Base-by-base conservation (phyloP, 2,113 vertebrate genomes). In the Mastomys natalensis region DNA sequence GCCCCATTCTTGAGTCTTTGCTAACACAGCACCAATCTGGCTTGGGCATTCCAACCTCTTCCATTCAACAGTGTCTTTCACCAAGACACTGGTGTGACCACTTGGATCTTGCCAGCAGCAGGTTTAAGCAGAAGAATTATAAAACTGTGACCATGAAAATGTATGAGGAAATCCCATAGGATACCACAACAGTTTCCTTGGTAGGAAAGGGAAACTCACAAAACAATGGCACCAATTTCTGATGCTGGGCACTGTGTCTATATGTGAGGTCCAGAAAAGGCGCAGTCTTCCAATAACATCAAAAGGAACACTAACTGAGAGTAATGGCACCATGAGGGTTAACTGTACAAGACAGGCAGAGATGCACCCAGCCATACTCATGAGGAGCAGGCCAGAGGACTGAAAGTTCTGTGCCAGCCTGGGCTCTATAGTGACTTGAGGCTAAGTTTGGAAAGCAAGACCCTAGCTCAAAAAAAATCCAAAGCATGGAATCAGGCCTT, bases 21-120 rank as follows among this genome's bases (percentile, higher is more conserved):
- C 90, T 26, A 29, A 37, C 11, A 22, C 16, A 45, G 58, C 21
- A 8, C 43, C 17, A 3, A 5, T 17, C 2, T 19, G 48, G 22
- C 17, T 34, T 45, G 15, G 16, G 43, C 43, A 43, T 22, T 55
- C 70, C 21, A 4, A 13, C 51, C n/a, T 58, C 43, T 48, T 37
- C 89, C 26, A n/a, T 4, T 0, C 10, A 7, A n/a, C 62, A n/a
- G 16, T 0, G 2, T 1, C 24, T 17, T 45, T 53, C 43, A 37
- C 84, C 66, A 51, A 12, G 3, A 82, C 13, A 21, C 58, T 62
- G 29, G 24, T 82, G 37, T 43, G 43, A 68, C 31, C 9, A 3
- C 87, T 31, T 1, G 0, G 16, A 5, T 66, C 77, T n/a, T 58
- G 43, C 21, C 55, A 24, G 37, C 34, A 9, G 66, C 70, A 78